These are phyloP conservation scores for Jordanella pulchra DNA, from an alignment of 2,797 vertebrate genomes.

Conservation along the genomic window DNA sequence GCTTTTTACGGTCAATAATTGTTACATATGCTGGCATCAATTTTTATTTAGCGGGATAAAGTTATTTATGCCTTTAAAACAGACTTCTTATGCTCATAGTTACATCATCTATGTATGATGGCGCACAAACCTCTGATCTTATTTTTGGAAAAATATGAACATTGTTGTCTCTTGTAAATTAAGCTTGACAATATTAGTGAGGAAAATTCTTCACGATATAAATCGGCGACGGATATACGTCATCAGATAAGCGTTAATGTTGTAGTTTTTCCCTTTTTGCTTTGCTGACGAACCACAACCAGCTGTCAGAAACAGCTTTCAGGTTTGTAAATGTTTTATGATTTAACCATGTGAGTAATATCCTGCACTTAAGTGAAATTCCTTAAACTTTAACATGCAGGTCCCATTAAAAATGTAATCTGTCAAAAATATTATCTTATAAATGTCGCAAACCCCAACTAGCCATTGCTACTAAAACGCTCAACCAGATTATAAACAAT, in stretches of 20 bases:
- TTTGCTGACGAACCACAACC: slow-evolving; percentile 54
- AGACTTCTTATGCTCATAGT: background rate
- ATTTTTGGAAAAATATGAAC: background rate
- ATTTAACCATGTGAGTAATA: slow-evolving; percentile 14
- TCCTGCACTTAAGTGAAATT: background rate
- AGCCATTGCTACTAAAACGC: background rate
- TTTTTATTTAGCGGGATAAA: background rate
- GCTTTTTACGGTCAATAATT: background rate
- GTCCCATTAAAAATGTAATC: background rate
- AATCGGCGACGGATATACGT: slow-evolving; percentile 10
- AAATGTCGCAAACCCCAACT: background rate
- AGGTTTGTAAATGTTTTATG: background rate
- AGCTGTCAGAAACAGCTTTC: slow-evolving; percentile 21
- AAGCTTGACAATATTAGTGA: background rate
- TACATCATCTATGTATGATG: background rate
- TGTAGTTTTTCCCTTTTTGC: background rate
- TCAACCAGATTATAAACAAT: background rate
- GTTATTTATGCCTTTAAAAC: background rate
- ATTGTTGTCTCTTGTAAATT: no score
- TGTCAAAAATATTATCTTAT: background rate
- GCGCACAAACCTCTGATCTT: background rate
- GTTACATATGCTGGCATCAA: background rate
- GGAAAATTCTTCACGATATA: background rate
- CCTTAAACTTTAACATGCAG: background rate
- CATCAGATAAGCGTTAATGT: background rate